Conservation (phyloP, 2,113 vertebrate genomes). For the Pteronura brasiliensis region DNA sequence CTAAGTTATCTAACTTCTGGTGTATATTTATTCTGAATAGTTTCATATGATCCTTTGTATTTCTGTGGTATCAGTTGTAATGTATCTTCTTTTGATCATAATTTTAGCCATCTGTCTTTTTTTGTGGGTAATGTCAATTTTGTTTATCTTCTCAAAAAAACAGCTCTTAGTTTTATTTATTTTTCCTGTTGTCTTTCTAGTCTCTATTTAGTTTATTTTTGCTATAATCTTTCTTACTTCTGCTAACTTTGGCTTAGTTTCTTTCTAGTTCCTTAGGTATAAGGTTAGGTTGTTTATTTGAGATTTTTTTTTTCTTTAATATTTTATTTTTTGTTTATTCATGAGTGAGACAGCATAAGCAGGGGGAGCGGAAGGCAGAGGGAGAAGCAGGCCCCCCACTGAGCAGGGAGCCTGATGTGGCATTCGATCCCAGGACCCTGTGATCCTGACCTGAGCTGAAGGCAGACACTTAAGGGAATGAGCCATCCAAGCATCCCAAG, state of each 20-base stretch:
- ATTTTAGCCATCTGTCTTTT: not conserved
- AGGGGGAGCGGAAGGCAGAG: no score
- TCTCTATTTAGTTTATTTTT: not conserved
- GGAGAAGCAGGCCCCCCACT: no score
- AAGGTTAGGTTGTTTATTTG: not conserved
- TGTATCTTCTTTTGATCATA: not conserved
- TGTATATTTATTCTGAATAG: not conserved
- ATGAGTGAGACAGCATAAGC: no score
- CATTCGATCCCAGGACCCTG: no score
- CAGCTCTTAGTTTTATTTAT: not conserved
- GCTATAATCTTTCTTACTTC: not conserved
- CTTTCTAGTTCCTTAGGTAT: not conserved
- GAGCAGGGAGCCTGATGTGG: no score
- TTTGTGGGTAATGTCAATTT: not conserved
- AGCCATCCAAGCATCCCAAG: no score
- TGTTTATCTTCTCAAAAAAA: not conserved
- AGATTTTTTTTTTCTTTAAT: not conserved
- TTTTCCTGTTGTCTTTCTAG: not conserved
- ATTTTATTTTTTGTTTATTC: no score
- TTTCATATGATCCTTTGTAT: not conserved
- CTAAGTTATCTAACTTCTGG: not conserved
- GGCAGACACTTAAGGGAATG: no score
- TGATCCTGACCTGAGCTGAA: no score
- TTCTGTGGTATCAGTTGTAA: not conserved
- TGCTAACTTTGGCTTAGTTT: not conserved